These are phyloP conservation scores for Whitmania pigra DNA, from an alignment of 1,140 invertebrate species.

Conservation along the genomic window DNA sequence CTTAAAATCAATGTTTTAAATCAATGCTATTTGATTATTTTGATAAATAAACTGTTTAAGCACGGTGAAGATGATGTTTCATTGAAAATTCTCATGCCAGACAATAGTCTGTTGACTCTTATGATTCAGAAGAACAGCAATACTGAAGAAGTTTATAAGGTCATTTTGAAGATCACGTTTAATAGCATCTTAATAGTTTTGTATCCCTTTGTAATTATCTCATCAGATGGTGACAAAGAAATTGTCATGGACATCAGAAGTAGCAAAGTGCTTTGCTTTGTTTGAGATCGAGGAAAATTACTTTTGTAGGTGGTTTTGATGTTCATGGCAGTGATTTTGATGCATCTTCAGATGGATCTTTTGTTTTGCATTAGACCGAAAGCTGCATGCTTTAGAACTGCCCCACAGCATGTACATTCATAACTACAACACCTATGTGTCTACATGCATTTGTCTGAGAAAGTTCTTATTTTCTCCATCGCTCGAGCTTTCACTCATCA, in stretches of 20 bases:
- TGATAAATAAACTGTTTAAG: not conserved
- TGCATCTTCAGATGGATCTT: not conserved
- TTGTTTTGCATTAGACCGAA: slow-evolving; percentile 59
- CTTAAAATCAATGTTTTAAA: no score
- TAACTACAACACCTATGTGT: slow-evolving; percentile 90
- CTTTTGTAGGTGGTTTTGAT: slow-evolving; percentile 34
- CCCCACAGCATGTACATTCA: slow-evolving; percentile 96
- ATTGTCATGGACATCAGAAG: slow-evolving; percentile 63
- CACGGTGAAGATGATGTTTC: not conserved
- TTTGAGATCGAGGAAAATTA: slow-evolving; percentile 76
- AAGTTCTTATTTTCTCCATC: not conserved
- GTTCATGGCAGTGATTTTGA: not conserved
- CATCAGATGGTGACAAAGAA: slow-evolving; percentile 63
- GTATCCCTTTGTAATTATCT: slow-evolving; percentile 17
- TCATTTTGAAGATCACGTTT: slow-evolving; percentile 23
- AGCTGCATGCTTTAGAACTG: slow-evolving; percentile 80
- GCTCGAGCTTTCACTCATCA: no score
- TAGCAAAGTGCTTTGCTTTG: slow-evolving; percentile 81
- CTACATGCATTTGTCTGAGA: slow-evolving; percentile 66
- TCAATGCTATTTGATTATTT: not conserved
- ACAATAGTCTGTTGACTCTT: slow-evolving; percentile 74
- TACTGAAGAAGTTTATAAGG: slow-evolving; percentile 75
- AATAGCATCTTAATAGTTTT: not conserved
- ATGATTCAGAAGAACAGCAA: slow-evolving; percentile 78
- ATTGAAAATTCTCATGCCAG: slow-evolving; percentile 32